phyloP scores from a whole-genome alignment of 2,888 invertebrate species.

The Nomada lathburiana region DNA sequence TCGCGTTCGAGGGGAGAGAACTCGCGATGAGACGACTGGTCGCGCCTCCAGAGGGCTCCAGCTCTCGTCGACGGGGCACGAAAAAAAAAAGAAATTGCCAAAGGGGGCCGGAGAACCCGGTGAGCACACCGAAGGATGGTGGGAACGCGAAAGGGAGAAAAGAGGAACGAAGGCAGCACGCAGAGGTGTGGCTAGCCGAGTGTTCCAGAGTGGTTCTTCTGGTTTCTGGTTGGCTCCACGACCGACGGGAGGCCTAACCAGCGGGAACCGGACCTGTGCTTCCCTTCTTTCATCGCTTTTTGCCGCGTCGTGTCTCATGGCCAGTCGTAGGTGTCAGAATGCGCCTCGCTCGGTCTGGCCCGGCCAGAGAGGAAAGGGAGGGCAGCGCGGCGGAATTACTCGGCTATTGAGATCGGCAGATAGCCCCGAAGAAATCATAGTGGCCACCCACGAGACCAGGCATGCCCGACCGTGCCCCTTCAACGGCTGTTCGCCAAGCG shows the following conservation, averaged over 20 bases:
- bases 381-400: constrained; percentile 79
- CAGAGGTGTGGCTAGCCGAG: constrained; percentile 83
- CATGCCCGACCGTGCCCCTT: constrained; percentile 49
- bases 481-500: background rate
- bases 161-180: constrained; percentile 74
- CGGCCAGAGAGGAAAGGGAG: constrained; percentile 43
- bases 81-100: constrained; percentile 67
- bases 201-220: constrained; percentile 80
- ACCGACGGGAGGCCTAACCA: constrained; percentile 81
- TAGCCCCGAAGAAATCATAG: constrained; percentile 82
- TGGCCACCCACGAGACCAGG: constrained; percentile 80
- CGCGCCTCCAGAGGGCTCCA: constrained; percentile 80
- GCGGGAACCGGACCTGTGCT: constrained; percentile 65
- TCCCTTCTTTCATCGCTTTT: constrained; percentile 68
- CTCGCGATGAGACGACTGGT: constrained; percentile 37
- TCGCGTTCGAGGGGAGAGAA: constrained; percentile 7
- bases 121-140: constrained; percentile 31
- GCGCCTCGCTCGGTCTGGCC: constrained; percentile 71
- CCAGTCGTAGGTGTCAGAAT: constrained; percentile 80
- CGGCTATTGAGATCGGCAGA: constrained; percentile 82
- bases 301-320: constrained; percentile 73
- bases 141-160: constrained; percentile 67
- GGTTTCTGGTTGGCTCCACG: constrained; percentile 82
- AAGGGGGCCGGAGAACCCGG: constrained; percentile 61
- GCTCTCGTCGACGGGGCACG: constrained; percentile 74